A percentile compares a stretch with the other conserved stretches of the same genome.
phyloP scores from a whole-genome alignment of 2,797 vertebrate species.

The Coregonus ussuriensis region DNA sequence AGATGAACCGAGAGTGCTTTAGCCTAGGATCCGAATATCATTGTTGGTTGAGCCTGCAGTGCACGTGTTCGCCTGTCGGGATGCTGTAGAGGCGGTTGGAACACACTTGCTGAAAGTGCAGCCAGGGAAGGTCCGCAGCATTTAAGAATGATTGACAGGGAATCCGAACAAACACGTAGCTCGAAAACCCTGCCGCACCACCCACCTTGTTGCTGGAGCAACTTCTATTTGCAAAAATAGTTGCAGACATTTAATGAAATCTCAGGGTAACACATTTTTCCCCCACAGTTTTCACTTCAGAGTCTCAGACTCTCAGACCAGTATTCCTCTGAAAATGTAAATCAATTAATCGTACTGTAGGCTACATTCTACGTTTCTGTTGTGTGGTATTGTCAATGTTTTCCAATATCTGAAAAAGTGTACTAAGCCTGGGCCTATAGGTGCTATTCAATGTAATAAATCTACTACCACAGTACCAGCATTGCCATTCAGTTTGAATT shows the following conservation, averaged over 20 bases:
- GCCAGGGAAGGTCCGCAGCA: conserved; percentile 6
- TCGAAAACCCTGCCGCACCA: conserved; percentile 4
- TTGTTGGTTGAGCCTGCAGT: conserved; percentile 66
- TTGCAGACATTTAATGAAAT: conserved; percentile 18
- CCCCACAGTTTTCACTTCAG: neutral
- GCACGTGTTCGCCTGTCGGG: conserved; percentile 71
- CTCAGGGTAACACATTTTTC: neutral
- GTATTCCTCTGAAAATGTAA: neutral
- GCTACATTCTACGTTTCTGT: too few relatives aligned
- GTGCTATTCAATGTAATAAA: too few relatives aligned
- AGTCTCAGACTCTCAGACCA: neutral
- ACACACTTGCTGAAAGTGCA: neutral
- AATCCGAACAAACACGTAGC: conserved; percentile 48
- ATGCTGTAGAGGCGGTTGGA: conserved; percentile 58
- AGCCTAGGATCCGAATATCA: conserved; percentile 64
- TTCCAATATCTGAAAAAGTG: too few relatives aligned
- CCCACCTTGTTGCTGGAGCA: conserved; percentile 57
- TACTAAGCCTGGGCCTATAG: too few relatives aligned
- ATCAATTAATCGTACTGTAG: too few relatives aligned
- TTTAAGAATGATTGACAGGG: conserved; percentile 60
- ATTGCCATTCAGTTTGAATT: too few relatives aligned
- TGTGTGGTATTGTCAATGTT: too few relatives aligned
- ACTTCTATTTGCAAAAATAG: conserved; percentile 19
- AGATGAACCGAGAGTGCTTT: conserved; percentile 73
- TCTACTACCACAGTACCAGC: too few relatives aligned